Evolutionary conservation across 1,140 invertebrate genomes (phyloP).

Genomic region (Trichonephila clavata): DNA sequence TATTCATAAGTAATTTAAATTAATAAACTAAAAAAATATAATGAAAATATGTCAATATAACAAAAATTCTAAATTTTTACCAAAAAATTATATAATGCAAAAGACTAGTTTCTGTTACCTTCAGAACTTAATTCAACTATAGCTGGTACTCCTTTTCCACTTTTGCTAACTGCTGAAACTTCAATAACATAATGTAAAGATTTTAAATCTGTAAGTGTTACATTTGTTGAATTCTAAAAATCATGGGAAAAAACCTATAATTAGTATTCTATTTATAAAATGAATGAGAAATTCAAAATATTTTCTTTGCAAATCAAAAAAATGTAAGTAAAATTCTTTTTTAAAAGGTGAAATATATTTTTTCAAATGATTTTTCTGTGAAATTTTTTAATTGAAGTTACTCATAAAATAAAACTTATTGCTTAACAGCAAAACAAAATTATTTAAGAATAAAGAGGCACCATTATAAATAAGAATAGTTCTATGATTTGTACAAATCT

Average conservation of each 20-base stretch:
- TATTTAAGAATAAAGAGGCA: too few relatives aligned
- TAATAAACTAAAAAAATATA: too few relatives aligned
- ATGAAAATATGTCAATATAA: too few relatives aligned
- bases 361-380: too few relatives aligned
- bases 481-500: too few relatives aligned
- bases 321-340: background rate
- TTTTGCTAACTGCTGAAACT: background rate
- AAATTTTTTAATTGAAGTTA: too few relatives aligned
- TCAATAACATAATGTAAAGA: background rate
- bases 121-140: background rate
- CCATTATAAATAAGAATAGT: too few relatives aligned
- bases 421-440: too few relatives aligned
- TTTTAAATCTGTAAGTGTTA: background rate
- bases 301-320: background rate
- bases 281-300: background rate
- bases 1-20: too few relatives aligned
- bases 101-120: background rate
- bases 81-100: too few relatives aligned
- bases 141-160: background rate
- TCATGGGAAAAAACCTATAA: background rate
- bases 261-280: background rate
- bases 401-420: too few relatives aligned
- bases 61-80: too few relatives aligned
- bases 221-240: background rate
- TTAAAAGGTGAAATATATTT: background rate